Evolutionary conservation across 2,113 vertebrate genomes (phyloP), one percentile per base, ranked within the genome.

Genomic region (Carettochelys insculpta): DNA sequence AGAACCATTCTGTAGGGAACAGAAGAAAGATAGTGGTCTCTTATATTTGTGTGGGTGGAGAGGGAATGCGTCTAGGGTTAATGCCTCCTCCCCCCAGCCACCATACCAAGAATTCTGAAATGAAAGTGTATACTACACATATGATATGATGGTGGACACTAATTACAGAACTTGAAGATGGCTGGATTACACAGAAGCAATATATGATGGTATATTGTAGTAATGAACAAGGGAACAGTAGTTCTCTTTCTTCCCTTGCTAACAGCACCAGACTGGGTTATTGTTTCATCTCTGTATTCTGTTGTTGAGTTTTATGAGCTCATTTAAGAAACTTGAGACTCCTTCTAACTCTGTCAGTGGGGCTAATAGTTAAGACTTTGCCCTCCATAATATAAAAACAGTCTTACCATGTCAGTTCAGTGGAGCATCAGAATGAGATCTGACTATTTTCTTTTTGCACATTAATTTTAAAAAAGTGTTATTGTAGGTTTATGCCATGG

Each of bases 21-120:
- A 79, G n/a, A 65, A 6, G 84, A 91, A 94, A 92, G 93, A 98
- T 96, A 97, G 96, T 96, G 93, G 96, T 89, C 95, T 94, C 97
- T 97, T 97, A 97, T 97, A 95, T 95, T 83, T 82, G 94, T 11
- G 31, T 19, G 61, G 19, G 19, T 19, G 17, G 85, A 95, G 96
- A 94, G 95, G n/a, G n/a, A 94, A 90, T 96, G 89, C 94, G 93
- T 95, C 92, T 96, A 86, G 92, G 94, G 92, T 96, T 93, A 96
- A 95, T 95, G 48, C 27, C 93, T 82, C 91, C 95, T 50, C 48
- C 48, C 11, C 48, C 48, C 11, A 50, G 11, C 48, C 48, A 11
- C 48, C 14, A 14, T n/a, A 92, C 93, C 78, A 91, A 97, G 83
- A 91, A 86, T 96, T 96, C 90, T 93, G 77, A 91, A 94, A 93